Evolutionary conservation across 2,797 vertebrate genomes (phyloP).

Genomic region (Crypturellus tataupa): DNA sequence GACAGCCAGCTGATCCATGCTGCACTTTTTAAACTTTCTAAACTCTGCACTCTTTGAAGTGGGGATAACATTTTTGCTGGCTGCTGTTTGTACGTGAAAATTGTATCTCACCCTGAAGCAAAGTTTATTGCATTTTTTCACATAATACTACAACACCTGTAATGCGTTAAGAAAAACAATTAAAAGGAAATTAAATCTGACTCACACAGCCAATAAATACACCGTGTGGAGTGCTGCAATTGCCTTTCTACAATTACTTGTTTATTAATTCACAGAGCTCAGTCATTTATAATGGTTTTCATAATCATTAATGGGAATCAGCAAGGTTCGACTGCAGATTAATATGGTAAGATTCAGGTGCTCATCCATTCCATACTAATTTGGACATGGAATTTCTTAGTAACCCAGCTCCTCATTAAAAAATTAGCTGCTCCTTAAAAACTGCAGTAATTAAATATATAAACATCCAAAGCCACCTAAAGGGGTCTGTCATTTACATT

Average conservation of each 20-base stretch:
- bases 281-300: constrained; percentile 14
- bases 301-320: constrained; percentile 44
- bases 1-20: neutral
- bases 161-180: neutral
- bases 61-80: neutral
- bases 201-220: neutral
- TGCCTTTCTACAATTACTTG: neutral
- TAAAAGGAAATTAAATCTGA: constrained; percentile 50
- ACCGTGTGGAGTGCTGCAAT: neutral
- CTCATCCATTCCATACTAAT: neutral
- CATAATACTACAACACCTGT: neutral
- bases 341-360: neutral
- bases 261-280: constrained; percentile 11
- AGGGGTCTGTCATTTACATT: constrained; percentile 59
- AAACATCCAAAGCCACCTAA: constrained; percentile 42
- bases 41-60: neutral
- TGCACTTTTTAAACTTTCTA: neutral
- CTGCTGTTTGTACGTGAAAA: neutral
- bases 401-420: constrained; percentile 1
- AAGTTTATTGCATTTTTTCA: neutral
- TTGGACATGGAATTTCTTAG: constrained; percentile 53
- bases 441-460: constrained; percentile 41
- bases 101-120: neutral
- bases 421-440: constrained; percentile 55
- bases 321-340: neutral